Evolutionary conservation across 2,888 invertebrate species (phyloP).

Genomic region (Ichneumoninae sp.): DNA sequence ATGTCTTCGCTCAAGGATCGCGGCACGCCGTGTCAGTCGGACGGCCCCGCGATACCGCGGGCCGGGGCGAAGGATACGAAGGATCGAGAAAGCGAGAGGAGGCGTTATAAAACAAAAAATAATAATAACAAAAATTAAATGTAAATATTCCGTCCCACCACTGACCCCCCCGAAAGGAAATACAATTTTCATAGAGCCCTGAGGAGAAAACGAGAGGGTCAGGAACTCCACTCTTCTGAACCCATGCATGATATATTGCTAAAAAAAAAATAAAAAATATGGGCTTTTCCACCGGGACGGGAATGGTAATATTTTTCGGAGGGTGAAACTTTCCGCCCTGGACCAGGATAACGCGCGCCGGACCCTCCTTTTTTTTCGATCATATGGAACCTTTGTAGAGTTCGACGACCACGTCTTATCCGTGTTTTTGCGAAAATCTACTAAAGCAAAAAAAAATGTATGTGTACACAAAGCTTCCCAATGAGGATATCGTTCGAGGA

Average conservation of each 20-base stretch:
- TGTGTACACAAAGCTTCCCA: background rate
- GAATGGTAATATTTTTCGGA: constrained; percentile 50
- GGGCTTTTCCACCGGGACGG: constrained; percentile 14
- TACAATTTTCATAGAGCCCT: constrained; percentile 60
- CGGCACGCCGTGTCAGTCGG: background rate
- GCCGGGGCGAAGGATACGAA: background rate
- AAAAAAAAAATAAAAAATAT: constrained; percentile 56
- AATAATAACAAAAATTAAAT: constrained; percentile 20
- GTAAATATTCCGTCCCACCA: constrained; percentile 38
- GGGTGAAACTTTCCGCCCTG: constrained; percentile 14
- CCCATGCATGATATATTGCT: constrained; percentile 58
- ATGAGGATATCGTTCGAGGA: background rate
- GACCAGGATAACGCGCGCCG: constrained; percentile 27
- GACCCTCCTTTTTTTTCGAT: background rate
- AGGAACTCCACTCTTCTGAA: constrained; percentile 56
- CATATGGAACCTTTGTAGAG: constrained; percentile 10
- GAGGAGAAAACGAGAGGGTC: constrained; percentile 39
- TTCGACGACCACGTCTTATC: constrained; percentile 7
- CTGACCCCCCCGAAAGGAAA: constrained; percentile 48
- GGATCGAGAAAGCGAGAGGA: constrained; percentile 12
- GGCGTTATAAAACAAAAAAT: constrained; percentile 28
- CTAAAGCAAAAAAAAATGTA: background rate
- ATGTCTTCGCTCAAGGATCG: constrained; percentile 21
- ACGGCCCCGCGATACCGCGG: background rate
- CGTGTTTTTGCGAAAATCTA: background rate